Base-by-base conservation (phyloP, 2,888 invertebrate species). In the Andrena dorsata region DNA sequence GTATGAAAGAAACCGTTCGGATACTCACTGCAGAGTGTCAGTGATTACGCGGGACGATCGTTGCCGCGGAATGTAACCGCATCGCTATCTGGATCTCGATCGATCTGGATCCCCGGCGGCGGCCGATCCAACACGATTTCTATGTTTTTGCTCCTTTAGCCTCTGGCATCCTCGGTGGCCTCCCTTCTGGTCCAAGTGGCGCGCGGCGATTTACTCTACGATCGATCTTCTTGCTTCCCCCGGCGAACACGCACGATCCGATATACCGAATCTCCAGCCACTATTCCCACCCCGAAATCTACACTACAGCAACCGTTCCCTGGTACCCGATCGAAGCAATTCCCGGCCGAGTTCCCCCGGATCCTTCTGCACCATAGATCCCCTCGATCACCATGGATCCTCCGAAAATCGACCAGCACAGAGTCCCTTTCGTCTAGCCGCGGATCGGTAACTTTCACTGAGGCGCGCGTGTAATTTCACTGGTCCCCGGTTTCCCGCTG, bases 1-100 rank as follows among this genome's bases (percentile, higher is more conserved):
- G 2, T 4, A 28, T 4, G 8, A 23, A 20, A 2, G 23, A 56
- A 8, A 30, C n/a, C 1, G 35, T 26, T 23, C 35, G 2, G 32
- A 28, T 83, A 89, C 90, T 90, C 84, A 90, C 90, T 90, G 86
- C 65, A 80, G 65, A 76, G 83, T 86, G 87, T 90, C 86, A 90
- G 84, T 86, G 88, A 89, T 84, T 87, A 86, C 81, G 79, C 77
- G 80, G 84, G 76, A 86, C 65, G 84, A 82, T 77, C 69, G 76
- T 80, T 81, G 75, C 56, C 76, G 82, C 82, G 84, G 82, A 86
- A 84, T 87, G 85, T 79, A 84, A 84, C 87, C 77, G 90, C 90
- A 90, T 90, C 79, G 82, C 84, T 86, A 76, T 72, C 64, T 41
- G 49, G 49, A 74, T 84, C 76, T 70, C 72, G 71, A 75, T 83